Base-by-base conservation (phyloP, 2,888 invertebrate species). In the Ommatoiulus sabulosus region DNA sequence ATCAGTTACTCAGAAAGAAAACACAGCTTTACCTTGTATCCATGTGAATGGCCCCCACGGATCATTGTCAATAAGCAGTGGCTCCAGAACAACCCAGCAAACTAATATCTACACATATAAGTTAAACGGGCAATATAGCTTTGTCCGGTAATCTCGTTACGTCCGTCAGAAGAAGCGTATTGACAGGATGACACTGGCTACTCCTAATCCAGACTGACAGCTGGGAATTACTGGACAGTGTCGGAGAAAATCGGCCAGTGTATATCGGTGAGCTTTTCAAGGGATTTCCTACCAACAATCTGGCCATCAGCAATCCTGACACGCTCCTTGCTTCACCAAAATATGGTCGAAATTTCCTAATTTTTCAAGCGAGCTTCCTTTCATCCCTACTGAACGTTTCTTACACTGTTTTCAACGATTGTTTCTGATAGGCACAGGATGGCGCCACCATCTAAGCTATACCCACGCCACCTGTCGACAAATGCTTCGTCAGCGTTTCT, bases 121-220 rank as follows among this genome's bases (percentile, higher is more conserved):
- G 72, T 72, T 72, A 72, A 72, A 72, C 72, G 72, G 72, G 24
- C 72, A 72, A 72, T 72, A 72, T 72, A 86, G 44, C 44, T 44
- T 86, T 46, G 86, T 46, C n/a, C n/a, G 48, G 57, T 72, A 87
- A 87, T 87, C 72, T 87, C 87, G 72, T 87, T 87, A 87, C 46
- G 87, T 72, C 87, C 87, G 44, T 80, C 87, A 87, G 43, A 44
- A 17, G 43, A 57, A 43, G 35, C 80, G 17, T 87, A 87, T 43
- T 87, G 87, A 87, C 87, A 87, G 87, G 35, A 46, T 87, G 87
- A 87, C 72, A 87, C 80, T 43, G 72, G 43, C 63, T 44, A 87
- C 43, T 43, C 72, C 87, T 87, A 87, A 87, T 87, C 80, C 80
- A 80, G 43, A 87, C 24, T 87, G 87, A 87, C 87, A 87, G n/a